Conservation (phyloP, 2,888 invertebrate genomes). For the Myopa tessellatipennis region DNA sequence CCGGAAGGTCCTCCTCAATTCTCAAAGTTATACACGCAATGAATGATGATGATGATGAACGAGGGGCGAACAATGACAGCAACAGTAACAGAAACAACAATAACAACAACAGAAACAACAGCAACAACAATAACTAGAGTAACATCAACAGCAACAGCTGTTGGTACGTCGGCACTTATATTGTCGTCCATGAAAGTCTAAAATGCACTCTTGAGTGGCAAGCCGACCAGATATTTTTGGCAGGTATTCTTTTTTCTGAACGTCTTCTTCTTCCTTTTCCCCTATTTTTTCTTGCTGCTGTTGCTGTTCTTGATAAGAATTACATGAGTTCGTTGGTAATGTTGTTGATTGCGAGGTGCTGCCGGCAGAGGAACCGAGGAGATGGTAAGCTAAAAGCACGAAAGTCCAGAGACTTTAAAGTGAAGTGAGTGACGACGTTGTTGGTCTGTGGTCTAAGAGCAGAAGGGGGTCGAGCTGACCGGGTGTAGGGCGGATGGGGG, state of each 20-base stretch:
- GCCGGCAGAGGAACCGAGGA: background rate
- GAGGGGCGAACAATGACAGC: background rate
- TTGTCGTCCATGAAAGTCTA: conserved; percentile 12
- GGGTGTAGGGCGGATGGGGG: background rate
- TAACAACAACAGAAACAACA: background rate
- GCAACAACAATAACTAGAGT: conserved; percentile 2
- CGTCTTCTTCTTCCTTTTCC: background rate
- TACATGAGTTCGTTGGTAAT: background rate
- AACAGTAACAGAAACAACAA: background rate
- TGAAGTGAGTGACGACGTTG: background rate
- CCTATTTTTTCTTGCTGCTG: background rate
- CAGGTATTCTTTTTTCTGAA: conserved; percentile 9
- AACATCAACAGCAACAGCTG: conserved; percentile 14
- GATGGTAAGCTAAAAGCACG: background rate
- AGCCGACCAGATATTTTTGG: conserved; percentile 26
- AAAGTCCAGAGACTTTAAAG: background rate
- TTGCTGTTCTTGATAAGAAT: background rate
- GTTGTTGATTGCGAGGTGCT: background rate
- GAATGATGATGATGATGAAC: background rate
- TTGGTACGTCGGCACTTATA: background rate
- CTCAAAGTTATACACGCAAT: background rate
- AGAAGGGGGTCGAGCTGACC: background rate
- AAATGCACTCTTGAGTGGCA: conserved; percentile 30
- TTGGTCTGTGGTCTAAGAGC: background rate
- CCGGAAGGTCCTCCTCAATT: background rate